Evolutionary conservation across 2,113 vertebrate species (phyloP), one percentile per base, ranked within the genome.

Genomic region (Oostethus manadensis): DNA sequence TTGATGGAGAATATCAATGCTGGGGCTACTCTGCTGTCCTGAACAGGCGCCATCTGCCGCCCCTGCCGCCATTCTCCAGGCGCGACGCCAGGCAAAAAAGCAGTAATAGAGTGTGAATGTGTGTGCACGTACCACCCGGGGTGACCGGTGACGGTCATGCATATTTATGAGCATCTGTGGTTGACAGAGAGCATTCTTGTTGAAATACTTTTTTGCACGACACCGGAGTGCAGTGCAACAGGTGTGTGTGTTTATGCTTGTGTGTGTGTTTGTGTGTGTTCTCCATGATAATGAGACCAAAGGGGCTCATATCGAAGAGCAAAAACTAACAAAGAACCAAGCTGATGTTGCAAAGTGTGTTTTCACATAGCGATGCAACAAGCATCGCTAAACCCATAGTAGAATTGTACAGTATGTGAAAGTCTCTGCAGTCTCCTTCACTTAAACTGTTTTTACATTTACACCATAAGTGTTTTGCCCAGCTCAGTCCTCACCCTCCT

Each of bases 1-100:
- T 84, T 77, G 77, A 75, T 85, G 75, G 75, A 68, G 62, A 66
- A 76, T 79, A 86, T 86, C 79, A 81, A 73, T 70, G 3, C 81
- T 85, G 60, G 65, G 51, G 70, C 56, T 62, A 78, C 67, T 82
- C 57, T 3, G 61, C 66, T 47, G 64, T 74, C 77, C 75, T 77
- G 68, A 80, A 65, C 68, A 66, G 73, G 61, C 47, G 23, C 72
- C 83, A 87, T 88, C 84, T 88, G 88, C 70, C 59, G 42, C 70
- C 51, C 58, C 64, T 62, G 21, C 64, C 64, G 13, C 48, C 48
- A 54, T 76, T 74, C 81, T 73, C 5, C 11, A 70, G 82, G 79
- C 71, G 58, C 45, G 33, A 51, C 20, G 42, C 70, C 74, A 79
- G 80, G 76, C 73, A 55, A 55, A 20, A 55, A 55, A 40, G 53